Conservation (phyloP, 2,797 vertebrate genomes). For the Chelon auratus region DNA sequence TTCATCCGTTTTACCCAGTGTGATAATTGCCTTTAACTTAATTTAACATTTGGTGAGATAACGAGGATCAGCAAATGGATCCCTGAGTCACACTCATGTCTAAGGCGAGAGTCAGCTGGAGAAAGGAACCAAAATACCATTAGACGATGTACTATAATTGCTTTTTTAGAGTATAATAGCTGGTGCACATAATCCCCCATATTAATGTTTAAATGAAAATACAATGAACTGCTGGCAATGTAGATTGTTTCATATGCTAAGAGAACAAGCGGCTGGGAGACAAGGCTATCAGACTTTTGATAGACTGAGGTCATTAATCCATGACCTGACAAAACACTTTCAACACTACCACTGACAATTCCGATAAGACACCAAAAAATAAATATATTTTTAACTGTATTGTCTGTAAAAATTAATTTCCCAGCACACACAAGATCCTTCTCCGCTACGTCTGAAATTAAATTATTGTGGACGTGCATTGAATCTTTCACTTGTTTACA, state of each 20-base stretch:
- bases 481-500: background rate
- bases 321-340: background rate
- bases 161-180: background rate
- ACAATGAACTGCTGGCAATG: background rate
- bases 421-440: background rate
- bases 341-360: background rate
- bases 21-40: constrained; percentile 1
- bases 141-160: background rate
- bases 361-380: background rate
- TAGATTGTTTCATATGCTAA: background rate
- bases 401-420: background rate
- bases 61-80: constrained; percentile 4
- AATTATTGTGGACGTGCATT: background rate
- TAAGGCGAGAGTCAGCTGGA: background rate
- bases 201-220: background rate
- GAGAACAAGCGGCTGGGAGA: background rate
- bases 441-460: background rate
- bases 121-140: background rate
- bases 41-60: constrained; percentile 19
- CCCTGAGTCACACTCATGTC: constrained; percentile 1
- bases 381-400: background rate
- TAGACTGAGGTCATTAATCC: background rate
- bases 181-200: background rate
- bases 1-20: constrained; percentile 14
- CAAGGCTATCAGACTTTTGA: background rate